phyloP scores from a whole-genome alignment of 2,888 invertebrate genomes.

The Cheilosia soror region DNA sequence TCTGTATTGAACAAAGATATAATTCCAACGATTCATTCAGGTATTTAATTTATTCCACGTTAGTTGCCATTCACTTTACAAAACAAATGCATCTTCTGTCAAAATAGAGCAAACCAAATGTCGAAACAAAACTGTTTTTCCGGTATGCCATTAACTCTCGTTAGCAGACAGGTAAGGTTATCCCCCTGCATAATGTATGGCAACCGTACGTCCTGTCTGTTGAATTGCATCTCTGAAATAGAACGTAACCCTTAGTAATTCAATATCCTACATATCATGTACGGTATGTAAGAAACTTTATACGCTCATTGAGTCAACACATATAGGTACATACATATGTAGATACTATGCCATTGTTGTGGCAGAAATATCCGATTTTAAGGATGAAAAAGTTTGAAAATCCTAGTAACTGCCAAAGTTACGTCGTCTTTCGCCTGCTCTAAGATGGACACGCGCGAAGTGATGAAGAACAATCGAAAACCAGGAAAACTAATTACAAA shows the following conservation, averaged over 20 bases:
- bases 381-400: slow-evolving; percentile 20
- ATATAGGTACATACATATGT: neutral
- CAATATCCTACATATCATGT: slow-evolving; percentile 28
- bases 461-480: slow-evolving; percentile 57
- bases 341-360: neutral
- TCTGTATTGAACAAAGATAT: no score
- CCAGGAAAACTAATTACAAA: slow-evolving; percentile 72
- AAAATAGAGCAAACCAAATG: slow-evolving; percentile 24
- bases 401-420: slow-evolving; percentile 55
- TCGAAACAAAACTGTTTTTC: slow-evolving; percentile 27
- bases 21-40: no score
- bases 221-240: slow-evolving; percentile 21
- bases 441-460: slow-evolving; percentile 62
- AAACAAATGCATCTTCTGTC: slow-evolving; percentile 34
- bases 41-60: no score
- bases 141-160: slow-evolving; percentile 40
- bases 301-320: slow-evolving; percentile 51
- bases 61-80: neutral
- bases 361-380: slow-evolving; percentile 2
- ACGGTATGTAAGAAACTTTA: slow-evolving; percentile 44
- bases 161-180: slow-evolving; percentile 23
- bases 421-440: slow-evolving; percentile 20
- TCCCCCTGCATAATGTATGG: slow-evolving; percentile 36
- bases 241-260: slow-evolving; percentile 27
- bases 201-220: slow-evolving; percentile 39